Conservation (phyloP, 2,113 vertebrate species). For the Microcebus jonahi region DNA sequence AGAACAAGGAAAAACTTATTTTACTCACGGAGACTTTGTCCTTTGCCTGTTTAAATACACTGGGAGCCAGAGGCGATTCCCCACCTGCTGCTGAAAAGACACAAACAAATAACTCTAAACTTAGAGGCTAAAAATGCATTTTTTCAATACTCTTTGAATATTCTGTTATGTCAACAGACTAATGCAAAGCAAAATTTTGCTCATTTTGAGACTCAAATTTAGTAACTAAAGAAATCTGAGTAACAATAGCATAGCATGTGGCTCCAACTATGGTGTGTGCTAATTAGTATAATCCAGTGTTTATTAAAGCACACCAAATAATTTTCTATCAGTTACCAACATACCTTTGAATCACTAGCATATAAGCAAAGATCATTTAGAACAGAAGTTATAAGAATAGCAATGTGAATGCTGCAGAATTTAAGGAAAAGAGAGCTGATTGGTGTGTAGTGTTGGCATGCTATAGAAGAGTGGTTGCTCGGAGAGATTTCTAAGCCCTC, state of each 20-base stretch:
- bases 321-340: neutral
- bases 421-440: neutral
- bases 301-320: neutral
- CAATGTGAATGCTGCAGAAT: neutral
- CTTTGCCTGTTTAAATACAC: constrained; percentile 93
- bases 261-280: neutral
- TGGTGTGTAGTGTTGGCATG: neutral
- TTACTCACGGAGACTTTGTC: constrained; percentile 95
- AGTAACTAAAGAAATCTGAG: constrained; percentile 48
- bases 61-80: constrained; percentile 92
- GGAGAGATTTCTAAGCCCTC: neutral
- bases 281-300: neutral
- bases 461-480: neutral
- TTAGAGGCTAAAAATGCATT: constrained; percentile 69
- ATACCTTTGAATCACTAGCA: neutral
- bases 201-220: constrained; percentile 31
- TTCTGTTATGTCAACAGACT: constrained; percentile 50
- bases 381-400: neutral
- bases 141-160: constrained; percentile 45
- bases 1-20: constrained; percentile 56
- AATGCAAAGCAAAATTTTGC: constrained; percentile 43
- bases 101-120: constrained; percentile 63
- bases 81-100: constrained; percentile 84
- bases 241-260: neutral
- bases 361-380: neutral